Percentiles rank a stretch among this genome's conserved stretches.
phyloP scores from a whole-genome alignment of 2,797 vertebrate genomes.

The Oreortyx pictus region DNA sequence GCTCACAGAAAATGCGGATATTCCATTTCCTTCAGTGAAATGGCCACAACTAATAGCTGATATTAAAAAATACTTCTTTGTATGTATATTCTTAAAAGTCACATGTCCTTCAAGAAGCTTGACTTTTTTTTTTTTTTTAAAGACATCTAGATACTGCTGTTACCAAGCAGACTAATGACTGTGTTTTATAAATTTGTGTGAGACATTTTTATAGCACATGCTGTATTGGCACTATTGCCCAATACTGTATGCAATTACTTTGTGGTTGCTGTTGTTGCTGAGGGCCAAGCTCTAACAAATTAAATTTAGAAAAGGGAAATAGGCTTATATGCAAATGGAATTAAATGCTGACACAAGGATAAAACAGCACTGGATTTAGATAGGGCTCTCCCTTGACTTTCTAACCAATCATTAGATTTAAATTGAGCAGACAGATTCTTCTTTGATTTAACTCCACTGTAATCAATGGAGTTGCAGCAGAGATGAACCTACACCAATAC shows the following conservation, averaged over 20 bases:
- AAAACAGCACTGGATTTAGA: slow-evolving; percentile 76
- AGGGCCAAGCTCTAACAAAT: slow-evolving; percentile 76
- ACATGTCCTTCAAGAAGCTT: slow-evolving; percentile 15
- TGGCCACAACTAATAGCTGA: background rate
- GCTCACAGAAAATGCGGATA: background rate
- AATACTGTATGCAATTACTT: slow-evolving; percentile 73
- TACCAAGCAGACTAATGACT: slow-evolving; percentile 64
- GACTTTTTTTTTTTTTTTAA: background rate
- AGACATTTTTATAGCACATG: slow-evolving; percentile 67
- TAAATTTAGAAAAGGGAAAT: slow-evolving; percentile 78
- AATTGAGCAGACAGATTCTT: slow-evolving; percentile 72
- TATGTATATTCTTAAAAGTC: slow-evolving; percentile 51
- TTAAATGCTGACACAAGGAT: slow-evolving; percentile 79
- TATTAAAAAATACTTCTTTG: background rate
- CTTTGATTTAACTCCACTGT: slow-evolving; percentile 60
- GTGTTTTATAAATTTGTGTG: slow-evolving; percentile 69
- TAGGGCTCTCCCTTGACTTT: slow-evolving; percentile 51
- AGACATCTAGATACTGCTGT: slow-evolving; percentile 52
- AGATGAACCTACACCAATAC: slow-evolving; percentile 40
- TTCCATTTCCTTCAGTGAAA: slow-evolving; percentile 15
- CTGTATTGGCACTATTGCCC: slow-evolving; percentile 70
- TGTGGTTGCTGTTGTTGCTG: slow-evolving; percentile 68
- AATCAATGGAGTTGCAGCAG: slow-evolving; percentile 59
- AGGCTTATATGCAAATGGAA: slow-evolving; percentile 80
- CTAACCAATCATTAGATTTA: slow-evolving; percentile 75